Conservation (phyloP, 2,113 vertebrate species). For the Burhinus bistriatus region DNA sequence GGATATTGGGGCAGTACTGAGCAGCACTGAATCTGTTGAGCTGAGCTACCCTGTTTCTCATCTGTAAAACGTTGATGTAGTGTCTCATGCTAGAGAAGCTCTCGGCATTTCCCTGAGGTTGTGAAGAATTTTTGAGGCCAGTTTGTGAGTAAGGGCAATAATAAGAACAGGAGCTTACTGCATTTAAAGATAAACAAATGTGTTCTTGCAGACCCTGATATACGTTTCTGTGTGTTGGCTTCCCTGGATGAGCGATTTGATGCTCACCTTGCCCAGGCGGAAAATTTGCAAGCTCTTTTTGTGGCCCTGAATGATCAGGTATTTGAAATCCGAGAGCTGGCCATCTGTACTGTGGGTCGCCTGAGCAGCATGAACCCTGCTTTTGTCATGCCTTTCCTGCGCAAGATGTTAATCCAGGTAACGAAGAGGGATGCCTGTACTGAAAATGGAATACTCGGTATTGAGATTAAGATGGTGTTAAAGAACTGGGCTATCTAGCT, state of each 20-base stretch:
- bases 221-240: conserved; percentile 95
- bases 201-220: conserved; percentile 88
- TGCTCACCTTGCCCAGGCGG: conserved; percentile 94
- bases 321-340: conserved; percentile 96
- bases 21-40: too few species aligned
- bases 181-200: not conserved
- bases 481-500: not conserved
- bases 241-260: conserved; percentile 98
- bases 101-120: too few species aligned
- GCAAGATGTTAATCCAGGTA: conserved; percentile 99
- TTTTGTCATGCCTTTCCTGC: conserved; percentile 98
- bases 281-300: conserved; percentile 95
- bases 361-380: conserved; percentile 99
- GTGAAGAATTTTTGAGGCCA: too few species aligned
- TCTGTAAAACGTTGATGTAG: too few species aligned
- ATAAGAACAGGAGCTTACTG: too few species aligned
- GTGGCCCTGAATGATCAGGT: conserved; percentile 97
- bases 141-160: too few species aligned
- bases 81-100: too few species aligned
- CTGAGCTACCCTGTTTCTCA: too few species aligned
- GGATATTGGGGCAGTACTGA: too few species aligned
- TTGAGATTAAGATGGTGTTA: not conserved
- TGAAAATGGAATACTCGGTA: not conserved
- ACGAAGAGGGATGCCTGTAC: not conserved
- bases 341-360: conserved; percentile 96